These are phyloP conservation scores for Nanorana parkeri DNA, from an alignment of 2,113 vertebrate genomes.

Conservation along the genomic window DNA sequence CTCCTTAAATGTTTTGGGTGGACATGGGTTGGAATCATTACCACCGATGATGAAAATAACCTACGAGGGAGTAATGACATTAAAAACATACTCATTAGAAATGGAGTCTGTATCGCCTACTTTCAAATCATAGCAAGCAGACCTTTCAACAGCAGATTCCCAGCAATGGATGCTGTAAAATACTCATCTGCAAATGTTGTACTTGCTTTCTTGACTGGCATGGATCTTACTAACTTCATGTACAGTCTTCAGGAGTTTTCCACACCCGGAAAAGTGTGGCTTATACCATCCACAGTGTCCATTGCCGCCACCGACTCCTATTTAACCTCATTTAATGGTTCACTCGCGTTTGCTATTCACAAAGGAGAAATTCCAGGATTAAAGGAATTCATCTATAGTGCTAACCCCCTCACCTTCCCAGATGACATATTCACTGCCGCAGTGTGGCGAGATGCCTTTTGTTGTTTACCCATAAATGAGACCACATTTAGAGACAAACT, in stretches of 20 bases:
- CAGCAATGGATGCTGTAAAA: not conserved
- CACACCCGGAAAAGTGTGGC: slow-evolving; percentile 26
- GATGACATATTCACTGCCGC: slow-evolving; percentile 24
- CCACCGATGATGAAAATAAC: slow-evolving; percentile 32
- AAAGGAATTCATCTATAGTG: slow-evolving; percentile 8
- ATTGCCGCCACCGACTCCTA: not conserved
- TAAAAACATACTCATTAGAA: slow-evolving; percentile 5
- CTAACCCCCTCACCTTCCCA: slow-evolving; percentile 10
- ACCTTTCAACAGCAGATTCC: not conserved
- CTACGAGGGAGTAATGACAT: not conserved
- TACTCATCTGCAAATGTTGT: slow-evolving; percentile 29
- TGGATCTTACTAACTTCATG: not conserved
- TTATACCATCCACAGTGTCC: slow-evolving; percentile 10
- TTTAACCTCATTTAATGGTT: slow-evolving; percentile 7
- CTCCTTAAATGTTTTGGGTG: slow-evolving; percentile 37
- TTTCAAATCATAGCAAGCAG: slow-evolving; percentile 7
- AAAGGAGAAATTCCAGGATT: slow-evolving; percentile 46
- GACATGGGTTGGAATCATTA: slow-evolving; percentile 46
- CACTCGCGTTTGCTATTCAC: slow-evolving; percentile 29
- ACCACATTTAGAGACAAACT: not conserved
- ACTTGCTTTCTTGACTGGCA: not conserved
- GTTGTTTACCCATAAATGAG: slow-evolving; percentile 18
- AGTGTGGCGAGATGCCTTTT: not conserved
- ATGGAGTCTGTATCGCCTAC: slow-evolving; percentile 29
- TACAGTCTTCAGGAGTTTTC: not conserved